These are phyloP conservation scores for Dicyrtoma fusca DNA, from an alignment of 2,888 invertebrate genomes.

Conservation along the genomic window DNA sequence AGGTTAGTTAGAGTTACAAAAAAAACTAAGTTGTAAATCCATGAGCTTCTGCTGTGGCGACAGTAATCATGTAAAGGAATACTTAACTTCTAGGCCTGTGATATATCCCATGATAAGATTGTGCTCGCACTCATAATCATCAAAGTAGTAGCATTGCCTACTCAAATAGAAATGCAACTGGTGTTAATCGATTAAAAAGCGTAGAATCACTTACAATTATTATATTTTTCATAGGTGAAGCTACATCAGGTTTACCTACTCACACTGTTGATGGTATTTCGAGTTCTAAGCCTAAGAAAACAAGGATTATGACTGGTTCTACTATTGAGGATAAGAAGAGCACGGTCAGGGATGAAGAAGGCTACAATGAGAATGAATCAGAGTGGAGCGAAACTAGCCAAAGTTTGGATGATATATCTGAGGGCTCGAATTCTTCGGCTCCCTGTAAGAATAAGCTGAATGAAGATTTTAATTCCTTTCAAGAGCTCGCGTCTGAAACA, in stretches of 20 bases:
- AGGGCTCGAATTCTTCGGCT: neutral
- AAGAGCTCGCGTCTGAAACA: constrained; percentile 14
- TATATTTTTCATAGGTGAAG: constrained; percentile 20
- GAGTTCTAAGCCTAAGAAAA: constrained; percentile 17
- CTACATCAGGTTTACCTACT: constrained; percentile 22
- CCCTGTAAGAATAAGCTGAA: neutral
- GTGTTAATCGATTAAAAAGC: constrained; percentile 10
- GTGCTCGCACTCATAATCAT: constrained; percentile 1
- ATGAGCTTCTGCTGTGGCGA: too few relatives aligned
- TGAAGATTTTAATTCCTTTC: constrained; percentile 10
- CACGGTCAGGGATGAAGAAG: constrained; percentile 45
- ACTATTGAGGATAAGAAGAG: constrained; percentile 17
- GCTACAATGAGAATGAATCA: constrained; percentile 35
- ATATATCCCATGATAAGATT: neutral
- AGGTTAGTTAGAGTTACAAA: too few relatives aligned
- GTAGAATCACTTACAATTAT: constrained; percentile 1
- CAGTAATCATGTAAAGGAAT: neutral
- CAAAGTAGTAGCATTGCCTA: neutral
- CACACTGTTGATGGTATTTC: constrained; percentile 24
- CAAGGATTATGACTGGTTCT: constrained; percentile 6
- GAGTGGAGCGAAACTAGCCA: constrained; percentile 38
- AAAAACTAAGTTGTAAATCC: too few relatives aligned
- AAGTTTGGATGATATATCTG: constrained; percentile 2
- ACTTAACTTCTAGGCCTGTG: neutral
- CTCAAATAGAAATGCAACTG: constrained; percentile 4